Conservation (phyloP, 2,797 vertebrate genomes). For the Gouania willdenowi region DNA sequence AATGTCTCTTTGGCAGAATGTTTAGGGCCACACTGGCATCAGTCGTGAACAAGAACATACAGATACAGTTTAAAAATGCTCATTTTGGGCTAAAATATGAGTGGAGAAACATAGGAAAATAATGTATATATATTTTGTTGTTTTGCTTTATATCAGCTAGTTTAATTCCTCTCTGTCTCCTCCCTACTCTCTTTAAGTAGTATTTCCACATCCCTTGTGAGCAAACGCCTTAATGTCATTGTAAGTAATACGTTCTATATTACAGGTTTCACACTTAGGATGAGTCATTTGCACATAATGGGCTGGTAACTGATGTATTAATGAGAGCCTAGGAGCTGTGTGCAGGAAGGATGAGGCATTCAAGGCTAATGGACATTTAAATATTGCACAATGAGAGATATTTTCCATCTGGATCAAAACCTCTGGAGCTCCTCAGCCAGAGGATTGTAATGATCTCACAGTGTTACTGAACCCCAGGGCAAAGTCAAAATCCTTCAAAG, state of each 20-base stretch:
- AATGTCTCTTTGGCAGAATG: too few species aligned
- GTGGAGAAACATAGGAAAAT: too few species aligned
- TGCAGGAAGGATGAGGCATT: conserved; percentile 42
- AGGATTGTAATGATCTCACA: conserved; percentile 3
- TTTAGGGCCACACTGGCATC: too few species aligned
- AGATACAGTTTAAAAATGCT: too few species aligned
- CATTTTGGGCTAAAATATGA: too few species aligned
- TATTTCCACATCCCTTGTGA: conserved; percentile 35
- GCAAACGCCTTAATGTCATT: conserved; percentile 39
- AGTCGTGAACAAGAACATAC: too few species aligned
- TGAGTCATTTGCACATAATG: conserved; percentile 66
- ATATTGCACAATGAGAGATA: conserved; percentile 63
- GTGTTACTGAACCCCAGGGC: conserved; percentile 17
- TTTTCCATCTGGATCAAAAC: conserved; percentile 55
- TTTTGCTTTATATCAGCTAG: too few species aligned
- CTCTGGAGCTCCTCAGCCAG: conserved; percentile 19
- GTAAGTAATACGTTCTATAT: conserved; percentile 69
- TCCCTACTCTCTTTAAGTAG: conserved; percentile 52
- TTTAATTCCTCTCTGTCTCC: neutral
- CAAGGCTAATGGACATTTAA: conserved; percentile 65
- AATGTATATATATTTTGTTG: too few species aligned
- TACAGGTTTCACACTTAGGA: conserved; percentile 50
- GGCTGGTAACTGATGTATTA: conserved; percentile 66
- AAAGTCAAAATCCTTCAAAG: conserved; percentile 33
- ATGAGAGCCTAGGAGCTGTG: conserved; percentile 57